phyloP scores from a whole-genome alignment of 1,140 invertebrate species.

The Macrosteles quadrilineatus region DNA sequence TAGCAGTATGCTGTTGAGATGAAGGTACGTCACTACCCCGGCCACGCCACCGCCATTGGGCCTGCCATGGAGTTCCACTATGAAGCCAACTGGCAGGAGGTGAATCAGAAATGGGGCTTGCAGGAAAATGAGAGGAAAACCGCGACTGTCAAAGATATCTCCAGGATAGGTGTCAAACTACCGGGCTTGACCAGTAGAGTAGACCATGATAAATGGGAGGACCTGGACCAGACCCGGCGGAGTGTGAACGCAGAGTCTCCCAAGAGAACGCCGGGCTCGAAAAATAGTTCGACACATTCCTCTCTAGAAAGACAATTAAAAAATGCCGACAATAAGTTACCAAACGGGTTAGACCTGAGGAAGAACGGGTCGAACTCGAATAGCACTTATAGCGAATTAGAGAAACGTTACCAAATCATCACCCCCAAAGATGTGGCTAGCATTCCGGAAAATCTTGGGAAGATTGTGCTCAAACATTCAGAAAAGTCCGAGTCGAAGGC shows the following conservation, averaged over 20 bases:
- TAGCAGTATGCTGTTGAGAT: conserved; percentile 51
- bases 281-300: conserved; percentile 42
- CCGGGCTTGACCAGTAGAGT: conserved; percentile 25
- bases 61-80: conserved; percentile 72
- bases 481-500: background rate
- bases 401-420: conserved; percentile 27
- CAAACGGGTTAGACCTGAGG: conserved; percentile 12
- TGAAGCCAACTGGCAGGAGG: conserved; percentile 79
- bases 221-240: background rate
- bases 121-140: conserved; percentile 25
- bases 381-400: conserved; percentile 22
- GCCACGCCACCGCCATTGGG: conserved; percentile 65
- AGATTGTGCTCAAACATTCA: background rate
- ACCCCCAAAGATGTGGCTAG: conserved; percentile 21
- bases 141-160: conserved; percentile 42
- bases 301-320: conserved; percentile 28
- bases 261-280: conserved; percentile 43
- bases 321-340: background rate
- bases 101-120: conserved; percentile 46
- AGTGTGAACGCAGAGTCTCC: conserved; percentile 4
- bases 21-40: conserved; percentile 81
- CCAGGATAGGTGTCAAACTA: conserved; percentile 36
- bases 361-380: background rate
- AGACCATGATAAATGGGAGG: background rate
- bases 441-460: background rate